Conservation (phyloP, 2,888 invertebrate genomes). For the Mythimna vitellina region DNA sequence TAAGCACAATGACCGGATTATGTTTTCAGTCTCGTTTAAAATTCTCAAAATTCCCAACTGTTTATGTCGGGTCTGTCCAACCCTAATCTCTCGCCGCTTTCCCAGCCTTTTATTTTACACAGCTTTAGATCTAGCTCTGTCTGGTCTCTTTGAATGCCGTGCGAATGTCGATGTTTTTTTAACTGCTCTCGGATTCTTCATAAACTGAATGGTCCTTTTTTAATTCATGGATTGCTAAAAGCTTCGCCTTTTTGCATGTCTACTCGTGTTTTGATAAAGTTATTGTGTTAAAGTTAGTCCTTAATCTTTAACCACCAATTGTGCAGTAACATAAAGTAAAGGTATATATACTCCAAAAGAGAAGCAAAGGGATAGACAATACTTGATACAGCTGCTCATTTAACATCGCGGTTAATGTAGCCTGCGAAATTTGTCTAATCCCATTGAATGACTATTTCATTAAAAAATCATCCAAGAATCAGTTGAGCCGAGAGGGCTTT, state of each 20-base stretch:
- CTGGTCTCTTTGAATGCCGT: constrained; percentile 35
- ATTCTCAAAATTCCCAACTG: background rate
- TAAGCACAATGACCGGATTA: background rate
- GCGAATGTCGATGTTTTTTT: constrained; percentile 38
- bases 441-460: too few relatives aligned
- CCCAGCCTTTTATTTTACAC: constrained; percentile 43
- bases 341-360: background rate
- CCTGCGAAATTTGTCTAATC: too few relatives aligned
- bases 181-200: constrained; percentile 8
- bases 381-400: constrained; percentile 1
- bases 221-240: constrained; percentile 5
- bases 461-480: too few relatives aligned
- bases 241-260: background rate
- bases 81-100: constrained; percentile 39
- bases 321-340: too few relatives aligned
- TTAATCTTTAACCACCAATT: background rate
- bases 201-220: constrained; percentile 3
- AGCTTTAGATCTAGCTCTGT: constrained; percentile 35
- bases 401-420: constrained; percentile 4
- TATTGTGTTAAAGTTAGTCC: background rate
- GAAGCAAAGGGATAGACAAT: background rate
- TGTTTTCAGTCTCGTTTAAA: background rate
- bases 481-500: too few relatives aligned
- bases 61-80: constrained; percentile 20
- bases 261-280: background rate